Base-by-base conservation (phyloP, 1,140 invertebrate species). In the Scaptomyza hsui region DNA sequence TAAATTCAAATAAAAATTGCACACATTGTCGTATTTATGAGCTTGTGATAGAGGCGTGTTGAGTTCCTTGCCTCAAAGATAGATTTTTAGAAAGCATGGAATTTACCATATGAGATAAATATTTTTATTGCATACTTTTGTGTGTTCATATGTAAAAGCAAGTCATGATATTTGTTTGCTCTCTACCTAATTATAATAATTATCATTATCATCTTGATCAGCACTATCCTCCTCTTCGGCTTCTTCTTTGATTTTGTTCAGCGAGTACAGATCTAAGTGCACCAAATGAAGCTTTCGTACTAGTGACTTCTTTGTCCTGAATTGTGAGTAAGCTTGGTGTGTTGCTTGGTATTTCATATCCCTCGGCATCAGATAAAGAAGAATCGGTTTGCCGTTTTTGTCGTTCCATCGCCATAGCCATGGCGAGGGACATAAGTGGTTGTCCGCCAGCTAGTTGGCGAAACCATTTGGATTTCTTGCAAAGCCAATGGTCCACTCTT, bases 401-500 rank as follows among this genome's bases (percentile, higher is more conserved):
- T 26, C 47, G 13, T 29, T n/a, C 7, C 3, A 7, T 3, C 1
- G 6, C n/a, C n/a, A n/a, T 15, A 7, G 21, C 24, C n/a, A 6
- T 29, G 4, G 3, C 6, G 0, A n/a, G 9, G 4, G 18, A 26
- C 0, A 29, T 12, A 0, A 57, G 12, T 9, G 24, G 19, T 29
- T 71, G 68, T 1, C 35, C 24, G 4, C 47, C 35, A 2, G 68
- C 68, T 13, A 71, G 4, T 32, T 57, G 35, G 2, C 68, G 61
- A 44, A 71, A 64, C 35, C 42, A 71, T 16, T 51, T 24, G 13
- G 18, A 64, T 10, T 56, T 61, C 7, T 19, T 15, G 15, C 68
- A 18, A 0, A 71, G 21, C 60, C 60, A 74, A 4, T 51, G n/a
- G 18, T 74, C 72, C 0, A 74, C 6, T 0, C n/a, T 24, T 10